Conservation (phyloP, 2,888 invertebrate species). For the Eulithis prunata region DNA sequence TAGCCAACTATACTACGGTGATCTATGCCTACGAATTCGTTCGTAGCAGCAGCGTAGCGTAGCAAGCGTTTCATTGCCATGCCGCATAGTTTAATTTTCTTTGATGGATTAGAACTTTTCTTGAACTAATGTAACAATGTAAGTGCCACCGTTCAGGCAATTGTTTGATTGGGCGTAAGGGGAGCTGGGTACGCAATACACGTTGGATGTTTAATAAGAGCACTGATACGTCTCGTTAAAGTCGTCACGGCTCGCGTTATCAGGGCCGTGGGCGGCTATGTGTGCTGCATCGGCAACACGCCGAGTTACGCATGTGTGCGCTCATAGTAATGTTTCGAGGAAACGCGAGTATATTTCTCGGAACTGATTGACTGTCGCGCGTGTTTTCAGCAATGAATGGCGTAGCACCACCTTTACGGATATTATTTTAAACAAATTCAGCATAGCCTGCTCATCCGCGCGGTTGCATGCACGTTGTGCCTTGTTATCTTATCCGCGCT, state of each 20-base stretch:
- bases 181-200: conserved; percentile 73
- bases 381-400: conserved; percentile 79
- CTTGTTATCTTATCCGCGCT: conserved; percentile 48
- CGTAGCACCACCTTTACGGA: conserved; percentile 52
- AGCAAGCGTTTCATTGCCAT: conserved; percentile 3
- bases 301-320: conserved; percentile 64
- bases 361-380: conserved; percentile 77
- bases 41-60: conserved; percentile 4
- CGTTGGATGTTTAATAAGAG: conserved; percentile 72
- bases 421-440: conserved; percentile 35
- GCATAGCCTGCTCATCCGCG: conserved; percentile 21
- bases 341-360: conserved; percentile 80
- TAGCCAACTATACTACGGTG: conserved; percentile 4
- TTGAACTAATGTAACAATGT: conserved; percentile 47
- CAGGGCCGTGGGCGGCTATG: conserved; percentile 72
- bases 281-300: conserved; percentile 63
- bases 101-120: conserved; percentile 10
- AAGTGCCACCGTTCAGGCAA: conserved; percentile 54
- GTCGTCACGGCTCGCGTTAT: conserved; percentile 76
- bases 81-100: background rate
- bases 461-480: conserved; percentile 25
- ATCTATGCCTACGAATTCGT: background rate
- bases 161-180: conserved; percentile 76
- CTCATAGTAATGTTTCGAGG: conserved; percentile 80
- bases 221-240: conserved; percentile 71